A percentile compares a stretch with the other conserved stretches of the same genome.
These are phyloP conservation scores for Sminthurides bifidus DNA, from an alignment of 1,140 invertebrate genomes.

Conservation along the genomic window DNA sequence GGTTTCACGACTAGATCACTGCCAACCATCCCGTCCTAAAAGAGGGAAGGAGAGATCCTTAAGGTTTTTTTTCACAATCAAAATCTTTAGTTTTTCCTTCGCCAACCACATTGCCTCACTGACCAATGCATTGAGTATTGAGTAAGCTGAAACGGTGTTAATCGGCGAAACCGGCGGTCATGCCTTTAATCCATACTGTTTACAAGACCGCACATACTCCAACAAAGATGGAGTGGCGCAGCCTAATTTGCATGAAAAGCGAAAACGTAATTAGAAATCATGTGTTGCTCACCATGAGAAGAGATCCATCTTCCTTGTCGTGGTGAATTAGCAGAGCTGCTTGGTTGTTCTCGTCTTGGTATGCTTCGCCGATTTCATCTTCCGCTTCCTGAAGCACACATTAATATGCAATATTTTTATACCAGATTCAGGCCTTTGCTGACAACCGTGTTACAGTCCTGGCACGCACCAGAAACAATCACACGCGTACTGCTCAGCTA, in stretches of 20 bases:
- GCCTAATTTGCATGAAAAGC: too few relatives aligned
- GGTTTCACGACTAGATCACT: constrained; percentile 75
- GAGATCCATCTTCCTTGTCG: constrained; percentile 58
- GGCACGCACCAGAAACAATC: background rate
- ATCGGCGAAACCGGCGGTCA: too few relatives aligned
- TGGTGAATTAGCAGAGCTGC: constrained; percentile 69
- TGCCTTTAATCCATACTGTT: too few relatives aligned
- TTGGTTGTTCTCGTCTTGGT: constrained; percentile 70
- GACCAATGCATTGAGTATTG: too few relatives aligned
- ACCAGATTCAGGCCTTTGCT: background rate
- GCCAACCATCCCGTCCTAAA: constrained; percentile 79
- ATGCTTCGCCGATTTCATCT: constrained; percentile 64
- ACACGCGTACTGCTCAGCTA: too few relatives aligned
- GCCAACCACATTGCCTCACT: too few relatives aligned
- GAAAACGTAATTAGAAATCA: too few relatives aligned
- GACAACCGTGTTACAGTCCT: background rate
- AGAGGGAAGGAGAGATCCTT: constrained; percentile 21
- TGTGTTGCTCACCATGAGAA: constrained; percentile 68
- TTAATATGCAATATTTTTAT: too few relatives aligned
- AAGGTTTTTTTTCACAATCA: background rate
- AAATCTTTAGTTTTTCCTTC: too few relatives aligned
- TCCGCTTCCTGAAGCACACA: constrained; percentile 42
- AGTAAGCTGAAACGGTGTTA: too few relatives aligned
- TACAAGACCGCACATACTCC: too few relatives aligned
- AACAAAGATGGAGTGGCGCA: too few relatives aligned